These are phyloP conservation scores for Microtus oregoni DNA, from an alignment of 2,113 vertebrate species.

Conservation along the genomic window DNA sequence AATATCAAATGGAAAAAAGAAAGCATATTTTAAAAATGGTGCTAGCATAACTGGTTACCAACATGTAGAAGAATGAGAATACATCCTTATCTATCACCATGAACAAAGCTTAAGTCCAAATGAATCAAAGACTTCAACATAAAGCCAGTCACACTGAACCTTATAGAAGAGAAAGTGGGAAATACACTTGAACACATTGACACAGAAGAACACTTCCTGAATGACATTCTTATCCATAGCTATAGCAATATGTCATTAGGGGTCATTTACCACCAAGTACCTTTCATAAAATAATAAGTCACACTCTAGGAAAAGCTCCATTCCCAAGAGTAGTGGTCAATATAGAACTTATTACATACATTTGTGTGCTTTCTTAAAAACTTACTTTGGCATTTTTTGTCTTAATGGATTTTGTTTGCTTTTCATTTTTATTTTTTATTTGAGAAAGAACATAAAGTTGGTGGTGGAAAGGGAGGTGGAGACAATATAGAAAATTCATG, in stretches of 20 bases:
- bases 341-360: background rate
- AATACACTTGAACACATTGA: too few species aligned
- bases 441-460: background rate
- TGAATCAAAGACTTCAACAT: too few species aligned
- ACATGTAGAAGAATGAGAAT: too few species aligned
- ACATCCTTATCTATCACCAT: too few species aligned
- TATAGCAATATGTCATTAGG: background rate
- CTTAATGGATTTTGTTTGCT: background rate
- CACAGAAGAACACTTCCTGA: too few species aligned
- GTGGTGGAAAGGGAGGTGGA: background rate
- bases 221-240: too few species aligned
- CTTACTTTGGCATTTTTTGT: background rate
- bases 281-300: background rate
- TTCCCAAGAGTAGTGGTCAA: background rate
- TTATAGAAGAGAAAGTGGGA: too few species aligned
- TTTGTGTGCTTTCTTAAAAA: background rate
- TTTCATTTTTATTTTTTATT: background rate
- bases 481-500: background rate
- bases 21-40: too few species aligned
- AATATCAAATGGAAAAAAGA: too few species aligned
- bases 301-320: background rate
- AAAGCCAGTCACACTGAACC: too few species aligned
- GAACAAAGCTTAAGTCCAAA: too few species aligned
- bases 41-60: too few species aligned
- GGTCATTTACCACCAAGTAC: background rate